Evolutionary conservation across 2,888 invertebrate genomes (phyloP).

Genomic region (Notodonta dromedarius): DNA sequence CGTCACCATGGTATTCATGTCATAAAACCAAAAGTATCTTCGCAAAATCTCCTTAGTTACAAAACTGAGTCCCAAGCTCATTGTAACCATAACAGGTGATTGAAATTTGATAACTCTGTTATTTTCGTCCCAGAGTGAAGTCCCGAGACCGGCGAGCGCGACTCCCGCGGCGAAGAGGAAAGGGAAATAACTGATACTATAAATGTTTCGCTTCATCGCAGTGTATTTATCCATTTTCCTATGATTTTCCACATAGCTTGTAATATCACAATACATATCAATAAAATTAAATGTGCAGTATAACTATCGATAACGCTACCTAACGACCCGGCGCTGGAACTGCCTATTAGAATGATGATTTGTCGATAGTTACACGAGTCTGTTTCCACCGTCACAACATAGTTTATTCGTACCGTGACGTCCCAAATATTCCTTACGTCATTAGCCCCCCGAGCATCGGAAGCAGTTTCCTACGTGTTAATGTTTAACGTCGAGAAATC

Average conservation of each 20-base stretch:
- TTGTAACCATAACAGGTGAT: not conserved
- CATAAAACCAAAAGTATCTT: too few relatives aligned
- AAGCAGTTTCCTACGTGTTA: constrained; percentile 36
- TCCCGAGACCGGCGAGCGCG: constrained; percentile 70
- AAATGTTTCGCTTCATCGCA: constrained; percentile 69
- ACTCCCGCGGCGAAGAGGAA: constrained; percentile 80
- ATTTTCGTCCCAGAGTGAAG: constrained; percentile 55
- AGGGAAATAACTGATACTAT: constrained; percentile 78
- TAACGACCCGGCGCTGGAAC: not conserved
- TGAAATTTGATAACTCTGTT: not conserved
- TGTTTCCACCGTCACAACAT: constrained; percentile 56
- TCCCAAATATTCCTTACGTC: constrained; percentile 49
- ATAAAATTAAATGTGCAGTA: constrained; percentile 52
- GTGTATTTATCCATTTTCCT: constrained; percentile 77
- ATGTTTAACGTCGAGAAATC: constrained; percentile 44
- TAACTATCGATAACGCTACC: constrained; percentile 53
- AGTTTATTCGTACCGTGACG: constrained; percentile 48
- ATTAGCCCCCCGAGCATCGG: constrained; percentile 45
- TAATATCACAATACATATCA: constrained; percentile 83
- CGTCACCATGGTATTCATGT: too few relatives aligned
- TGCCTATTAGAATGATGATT: not conserved
- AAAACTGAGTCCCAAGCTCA: too few relatives aligned
- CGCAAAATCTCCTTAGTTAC: too few relatives aligned
- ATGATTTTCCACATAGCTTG: constrained; percentile 78
- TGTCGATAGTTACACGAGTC: constrained; percentile 58